phyloP scores from a whole-genome alignment of 2,113 vertebrate species.

The Perca fluviatilis region DNA sequence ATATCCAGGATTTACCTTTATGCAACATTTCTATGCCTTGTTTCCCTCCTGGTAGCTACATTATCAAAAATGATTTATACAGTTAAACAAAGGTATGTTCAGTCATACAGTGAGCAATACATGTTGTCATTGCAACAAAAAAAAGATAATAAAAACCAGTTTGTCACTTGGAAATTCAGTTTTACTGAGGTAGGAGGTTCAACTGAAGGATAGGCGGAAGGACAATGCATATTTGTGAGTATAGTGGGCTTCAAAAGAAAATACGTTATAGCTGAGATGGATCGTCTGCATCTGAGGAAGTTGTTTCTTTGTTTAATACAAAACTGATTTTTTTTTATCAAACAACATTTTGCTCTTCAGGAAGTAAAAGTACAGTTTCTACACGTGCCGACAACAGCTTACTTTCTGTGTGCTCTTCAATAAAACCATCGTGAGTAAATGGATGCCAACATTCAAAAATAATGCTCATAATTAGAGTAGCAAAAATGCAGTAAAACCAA shows the following conservation, averaged over 20 bases:
- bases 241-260: not conserved
- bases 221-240: not conserved
- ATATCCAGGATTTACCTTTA: not conserved
- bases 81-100: not conserved
- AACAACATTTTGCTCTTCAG: not conserved
- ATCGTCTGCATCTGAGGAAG: not conserved
- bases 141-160: not conserved
- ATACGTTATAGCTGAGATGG: not conserved
- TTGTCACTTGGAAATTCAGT: constrained; percentile 4
- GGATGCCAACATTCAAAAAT: not conserved
- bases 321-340: not conserved
- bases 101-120: not conserved
- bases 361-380: not conserved
- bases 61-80: not conserved
- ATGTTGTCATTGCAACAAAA: not conserved
- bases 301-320: not conserved
- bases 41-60: not conserved
- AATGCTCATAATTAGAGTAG: not conserved
- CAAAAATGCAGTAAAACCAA: not conserved
- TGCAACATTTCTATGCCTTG: not conserved
- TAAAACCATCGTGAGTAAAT: not conserved
- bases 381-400: not conserved
- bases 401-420: not conserved
- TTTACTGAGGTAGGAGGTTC: constrained; percentile 38
- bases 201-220: constrained; percentile 13